Base-by-base conservation (phyloP, 2,888 invertebrate genomes). In the Caenorhabditis angaria region DNA sequence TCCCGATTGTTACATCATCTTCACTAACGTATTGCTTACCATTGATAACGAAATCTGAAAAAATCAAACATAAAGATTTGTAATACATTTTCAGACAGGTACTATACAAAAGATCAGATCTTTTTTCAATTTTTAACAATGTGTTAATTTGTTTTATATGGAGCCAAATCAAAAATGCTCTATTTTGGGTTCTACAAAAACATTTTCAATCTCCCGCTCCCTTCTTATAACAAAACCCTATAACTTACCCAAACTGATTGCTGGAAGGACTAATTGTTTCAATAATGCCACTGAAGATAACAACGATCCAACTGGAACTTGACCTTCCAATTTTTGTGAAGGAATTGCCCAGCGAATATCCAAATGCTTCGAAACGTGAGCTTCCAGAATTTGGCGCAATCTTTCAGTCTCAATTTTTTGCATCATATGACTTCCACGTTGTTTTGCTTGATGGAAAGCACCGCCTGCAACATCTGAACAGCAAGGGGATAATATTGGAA, bases 401-500 rank as follows among this genome's bases (percentile, higher is more conserved):
- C 75, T 41, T 48, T 80, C 80, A 2, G 78, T 69, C 55, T 86
- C 86, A 55, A 83, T 78, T 55, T 84, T 78, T 65, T 86, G 86
- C 85, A 87, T 84, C 80, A 84, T 78, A 53, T 82, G 81, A 55
- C 83, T 83, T 47, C 84, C 83, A 29, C 77, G 78, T 61, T 85
- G 81, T 27, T 78, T 78, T 8, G 85, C 86, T 8, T 68, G 70
- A 56, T 81, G 82, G 61, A 86, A 86, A 0, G 83, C 83, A 3
- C 77, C 69, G 5, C 85, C 77, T 2, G 79, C 81, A 56, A 87
- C 85, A 47, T 84, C 83, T 0, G 81, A 76, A 55, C 83, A 86
- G 58, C 90, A 86, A 4, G 84, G 84, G 8, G 83, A 87, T 10
- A 87, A 68, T 18, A 86, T 76, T 0, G 86, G 86, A n/a, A 86